These are phyloP conservation scores for Heliconius hermathena DNA, from an alignment of 1,140 invertebrate genomes.

Conservation along the genomic window DNA sequence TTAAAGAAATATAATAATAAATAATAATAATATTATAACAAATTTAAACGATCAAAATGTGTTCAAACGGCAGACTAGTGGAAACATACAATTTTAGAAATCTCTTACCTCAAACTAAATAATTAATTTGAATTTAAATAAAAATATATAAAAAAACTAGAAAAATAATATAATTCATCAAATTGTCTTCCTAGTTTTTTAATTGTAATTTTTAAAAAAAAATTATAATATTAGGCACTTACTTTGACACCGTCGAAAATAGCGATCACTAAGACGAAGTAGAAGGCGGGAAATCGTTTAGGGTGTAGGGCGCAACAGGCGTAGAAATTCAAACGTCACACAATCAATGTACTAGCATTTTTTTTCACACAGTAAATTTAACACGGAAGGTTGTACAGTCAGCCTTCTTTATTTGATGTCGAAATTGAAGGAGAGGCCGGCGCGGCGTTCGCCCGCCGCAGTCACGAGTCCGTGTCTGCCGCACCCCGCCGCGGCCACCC, in stretches of 20 bases:
- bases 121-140: neutral
- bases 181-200: neutral
- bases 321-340: constrained; percentile 36
- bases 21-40: neutral
- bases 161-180: neutral
- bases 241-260: constrained; percentile 51
- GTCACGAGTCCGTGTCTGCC: constrained; percentile 61
- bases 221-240: constrained; percentile 38
- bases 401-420: constrained; percentile 41
- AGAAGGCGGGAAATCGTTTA: constrained; percentile 39
- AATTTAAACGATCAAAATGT: neutral
- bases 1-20: too few species aligned
- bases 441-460: constrained; percentile 67
- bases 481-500: constrained; percentile 47
- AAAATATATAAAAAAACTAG: neutral
- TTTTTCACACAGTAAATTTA: constrained; percentile 51
- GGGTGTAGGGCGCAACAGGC: constrained; percentile 50
- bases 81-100: neutral
- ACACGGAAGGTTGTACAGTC: constrained; percentile 39
- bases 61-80: neutral
- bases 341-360: constrained; percentile 56
- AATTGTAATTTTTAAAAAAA: neutral
- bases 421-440: constrained; percentile 35
- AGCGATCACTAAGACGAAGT: neutral
- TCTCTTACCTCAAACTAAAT: neutral